Base-by-base conservation (phyloP, 2,113 vertebrate species). In the Rhegmatorhina hoffmannsi region DNA sequence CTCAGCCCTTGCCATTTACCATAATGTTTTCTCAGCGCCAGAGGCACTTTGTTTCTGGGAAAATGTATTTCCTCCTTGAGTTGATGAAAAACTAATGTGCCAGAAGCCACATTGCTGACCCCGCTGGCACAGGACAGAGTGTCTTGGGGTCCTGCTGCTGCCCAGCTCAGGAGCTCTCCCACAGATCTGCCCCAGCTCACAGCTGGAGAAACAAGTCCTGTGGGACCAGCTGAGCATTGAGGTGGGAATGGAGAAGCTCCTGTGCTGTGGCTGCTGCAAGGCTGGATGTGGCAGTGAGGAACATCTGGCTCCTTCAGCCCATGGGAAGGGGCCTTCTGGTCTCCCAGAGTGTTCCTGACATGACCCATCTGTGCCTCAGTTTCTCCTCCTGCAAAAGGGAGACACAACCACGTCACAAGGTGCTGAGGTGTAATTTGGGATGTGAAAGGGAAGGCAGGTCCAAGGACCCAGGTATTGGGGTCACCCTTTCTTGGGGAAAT, bases 21-120 rank as follows among this genome's bases (percentile, higher is more conserved):
- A 31, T 25, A 73, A 86, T 55, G 49, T 17, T 46, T 76, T 67
- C 83, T 85, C 28, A 0, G 1, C 49, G 58, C 68, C 76, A 72
- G 72, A 83, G 28, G 43, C 73, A 80, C 47, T 70, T 92, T 52
- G 14, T 72, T 90, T 80, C 92, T 84, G 52, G 63, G 85, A 90
- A 94, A 80, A 67, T 38, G 3, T 46, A 58, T 90, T 92, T 92
- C 38, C 24, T 47, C 5, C 53, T 58, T 4, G 19, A 73, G 11
- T 0, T 43, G n/a, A 59, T 58, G 82, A 50, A 58, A 83, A 90
- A 72, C 29, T 49, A 66, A 87, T 34, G 63, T 21, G 23, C 21
- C 52, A 28, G 62, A 60, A 79, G 46, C 52, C 67, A 26, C 55
- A 7, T 3, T 20, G 53, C 26, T 84, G 53, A 56, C 43, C 58